Conservation (phyloP, 2,797 vertebrate species). For the Hafferia zeledoni region DNA sequence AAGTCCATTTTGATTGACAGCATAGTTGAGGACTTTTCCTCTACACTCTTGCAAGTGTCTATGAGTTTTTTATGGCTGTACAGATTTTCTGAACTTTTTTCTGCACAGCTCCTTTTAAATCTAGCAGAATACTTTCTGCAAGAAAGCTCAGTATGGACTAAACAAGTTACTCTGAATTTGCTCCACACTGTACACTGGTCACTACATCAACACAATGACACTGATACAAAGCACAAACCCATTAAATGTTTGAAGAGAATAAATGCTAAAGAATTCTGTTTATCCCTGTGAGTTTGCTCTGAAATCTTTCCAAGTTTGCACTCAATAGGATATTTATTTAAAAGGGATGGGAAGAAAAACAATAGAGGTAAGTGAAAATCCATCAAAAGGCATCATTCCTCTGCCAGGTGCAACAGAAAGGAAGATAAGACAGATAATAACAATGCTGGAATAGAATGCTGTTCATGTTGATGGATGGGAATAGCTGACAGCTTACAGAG, state of each 20-base stretch:
- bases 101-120: neutral
- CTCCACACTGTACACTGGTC: neutral
- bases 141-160: neutral
- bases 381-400: slow-evolving; percentile 40
- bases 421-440: slow-evolving; percentile 62
- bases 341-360: slow-evolving; percentile 47
- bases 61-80: neutral
- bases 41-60: neutral
- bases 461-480: slow-evolving; percentile 49
- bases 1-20: neutral
- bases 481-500: slow-evolving; percentile 9
- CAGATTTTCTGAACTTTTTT: neutral
- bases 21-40: neutral
- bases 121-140: neutral
- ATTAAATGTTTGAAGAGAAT: neutral
- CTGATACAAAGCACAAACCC: neutral
- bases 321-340: slow-evolving; percentile 41
- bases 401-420: slow-evolving; percentile 31
- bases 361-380: slow-evolving; percentile 47
- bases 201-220: neutral
- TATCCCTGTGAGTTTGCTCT: neutral
- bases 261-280: slow-evolving; percentile 23
- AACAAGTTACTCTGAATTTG: neutral
- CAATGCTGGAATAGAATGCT: neutral
- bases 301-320: slow-evolving; percentile 30